A percentile compares a stretch with the other conserved stretches of the same genome.
phyloP scores from a whole-genome alignment of 92 coral and sea anemone genomes.

The Hydrozoanthus gracilis region DNA sequence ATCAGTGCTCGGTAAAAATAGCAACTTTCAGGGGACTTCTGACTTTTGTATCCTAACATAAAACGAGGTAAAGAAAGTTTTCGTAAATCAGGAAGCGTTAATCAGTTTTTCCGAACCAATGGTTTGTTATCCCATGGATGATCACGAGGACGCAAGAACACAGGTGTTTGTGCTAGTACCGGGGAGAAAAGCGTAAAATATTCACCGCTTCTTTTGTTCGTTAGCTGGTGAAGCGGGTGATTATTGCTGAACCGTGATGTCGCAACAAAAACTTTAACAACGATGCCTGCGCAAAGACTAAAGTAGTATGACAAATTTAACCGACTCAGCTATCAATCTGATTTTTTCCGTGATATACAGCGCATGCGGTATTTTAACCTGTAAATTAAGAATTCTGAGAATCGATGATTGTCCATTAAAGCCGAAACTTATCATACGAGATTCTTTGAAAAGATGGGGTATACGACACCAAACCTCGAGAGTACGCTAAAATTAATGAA shows the following conservation, averaged over 20 bases:
- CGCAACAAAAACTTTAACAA: not conserved
- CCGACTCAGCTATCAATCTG: no score
- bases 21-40: not conserved
- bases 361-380: no score
- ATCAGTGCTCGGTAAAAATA: not conserved
- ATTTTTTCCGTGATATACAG: no score
- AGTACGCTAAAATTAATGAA: no score
- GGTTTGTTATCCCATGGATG: not conserved
- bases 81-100: not conserved
- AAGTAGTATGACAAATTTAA: no score
- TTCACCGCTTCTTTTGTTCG: slow-evolving; percentile 23
- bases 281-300: not conserved
- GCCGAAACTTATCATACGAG: no score
- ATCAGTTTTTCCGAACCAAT: slow-evolving; percentile 24
- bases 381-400: no score
- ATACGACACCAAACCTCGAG: no score
- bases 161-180: slow-evolving; percentile 44
- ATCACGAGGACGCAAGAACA: not conserved
- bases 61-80: no score
- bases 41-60: no score
- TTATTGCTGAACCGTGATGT: not conserved
- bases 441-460: no score
- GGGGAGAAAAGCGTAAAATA: slow-evolving; percentile 23
- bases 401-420: no score
- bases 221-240: slow-evolving; percentile 20